Evolutionary conservation across 2,888 invertebrate genomes (phyloP).

Genomic region (Tillus elongatus): DNA sequence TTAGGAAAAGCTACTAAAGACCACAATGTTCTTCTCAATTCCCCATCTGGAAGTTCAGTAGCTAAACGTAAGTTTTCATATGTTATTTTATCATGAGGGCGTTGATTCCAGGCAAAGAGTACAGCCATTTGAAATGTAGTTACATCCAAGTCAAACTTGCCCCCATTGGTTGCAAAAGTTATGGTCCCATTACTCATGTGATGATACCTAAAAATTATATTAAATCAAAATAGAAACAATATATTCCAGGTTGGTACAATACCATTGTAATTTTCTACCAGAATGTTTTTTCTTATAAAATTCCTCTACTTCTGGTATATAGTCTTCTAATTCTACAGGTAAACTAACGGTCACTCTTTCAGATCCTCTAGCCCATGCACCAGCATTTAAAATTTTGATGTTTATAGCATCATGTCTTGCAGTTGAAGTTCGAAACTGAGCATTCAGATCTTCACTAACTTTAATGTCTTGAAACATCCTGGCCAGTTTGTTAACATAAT

Average conservation of each 20-base stretch:
- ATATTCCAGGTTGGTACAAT: slow-evolving; percentile 6
- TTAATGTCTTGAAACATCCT: slow-evolving; percentile 99
- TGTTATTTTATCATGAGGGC: slow-evolving; percentile 85
- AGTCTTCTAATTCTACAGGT: slow-evolving; percentile 95
- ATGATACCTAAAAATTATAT: slow-evolving; percentile 57
- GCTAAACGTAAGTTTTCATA: slow-evolving; percentile 94
- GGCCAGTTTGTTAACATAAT: slow-evolving; percentile 96
- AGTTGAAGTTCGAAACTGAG: slow-evolving; percentile 79
- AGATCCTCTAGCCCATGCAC: slow-evolving; percentile 94
- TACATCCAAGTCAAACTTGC: slow-evolving; percentile 94
- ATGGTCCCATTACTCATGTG: slow-evolving; percentile 99
- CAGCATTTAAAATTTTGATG: slow-evolving; percentile 96
- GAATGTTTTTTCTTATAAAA: slow-evolving; percentile 97
- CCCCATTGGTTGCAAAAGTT: slow-evolving; percentile 85
- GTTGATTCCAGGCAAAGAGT: slow-evolving; percentile 96
- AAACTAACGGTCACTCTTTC: slow-evolving; percentile 92
- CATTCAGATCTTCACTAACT: slow-evolving; percentile 80
- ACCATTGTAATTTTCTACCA: slow-evolving; percentile 96
- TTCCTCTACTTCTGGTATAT: slow-evolving; percentile 97
- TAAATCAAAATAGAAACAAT: no score
- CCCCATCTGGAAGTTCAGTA: slow-evolving; percentile 93
- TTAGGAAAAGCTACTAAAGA: slow-evolving; percentile 94
- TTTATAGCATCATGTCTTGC: slow-evolving; percentile 82
- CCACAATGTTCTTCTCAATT: slow-evolving; percentile 90
- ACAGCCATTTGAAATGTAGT: slow-evolving; percentile 99